Evolutionary conservation across 2,888 invertebrate species (phyloP), one percentile per base, ranked within the genome.

Genomic region (Eledona agricola): DNA sequence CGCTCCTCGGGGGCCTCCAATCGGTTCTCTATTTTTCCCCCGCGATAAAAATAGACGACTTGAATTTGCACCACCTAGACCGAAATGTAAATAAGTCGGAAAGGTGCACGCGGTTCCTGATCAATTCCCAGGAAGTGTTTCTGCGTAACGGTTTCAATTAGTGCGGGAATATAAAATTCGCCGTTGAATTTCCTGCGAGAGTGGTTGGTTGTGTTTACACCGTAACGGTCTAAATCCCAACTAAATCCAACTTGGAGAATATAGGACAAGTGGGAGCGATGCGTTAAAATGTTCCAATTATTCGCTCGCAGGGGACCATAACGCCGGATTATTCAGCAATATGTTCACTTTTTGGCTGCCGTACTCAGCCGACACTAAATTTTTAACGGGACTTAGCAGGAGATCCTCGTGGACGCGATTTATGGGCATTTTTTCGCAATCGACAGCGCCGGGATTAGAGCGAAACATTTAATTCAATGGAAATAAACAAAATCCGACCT

Each of bases 261-360:
- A 62, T 62, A 57, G 62, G 57, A 56, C 62, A 56, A 59, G 53
- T 49, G 62, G 59, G 64, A 64, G 57, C 63, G 51, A 64, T 64
- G 59, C 58, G 64, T 65, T 64, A 65, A 64, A 65, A 63, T 58
- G 58, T 55, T 57, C 60, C 61, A 62, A 65, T 65, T 65, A 64
- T 63, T 64, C 55, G 56, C 64, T 56, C 61, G 51, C 62, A 51
- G 54, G 60, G 60, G 62, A 61, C 59, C 58, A 51, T 61, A 64
- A 65, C 59, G 54, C 57, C 54, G 63, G 65, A 63, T 65, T 63
- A 65, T 59, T 55, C 58, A 51, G 60, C 63, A 62, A 64, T 62
- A 63, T 60, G 62, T 64, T 62, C 49, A 51, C 51, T 60, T 60
- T 60, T 60, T 55, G 55, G 50, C 47, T 46, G 51, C 45, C 55